These are phyloP conservation scores for Eubasilissa splendida DNA, from an alignment of 2,888 invertebrate genomes.

Conservation along the genomic window DNA sequence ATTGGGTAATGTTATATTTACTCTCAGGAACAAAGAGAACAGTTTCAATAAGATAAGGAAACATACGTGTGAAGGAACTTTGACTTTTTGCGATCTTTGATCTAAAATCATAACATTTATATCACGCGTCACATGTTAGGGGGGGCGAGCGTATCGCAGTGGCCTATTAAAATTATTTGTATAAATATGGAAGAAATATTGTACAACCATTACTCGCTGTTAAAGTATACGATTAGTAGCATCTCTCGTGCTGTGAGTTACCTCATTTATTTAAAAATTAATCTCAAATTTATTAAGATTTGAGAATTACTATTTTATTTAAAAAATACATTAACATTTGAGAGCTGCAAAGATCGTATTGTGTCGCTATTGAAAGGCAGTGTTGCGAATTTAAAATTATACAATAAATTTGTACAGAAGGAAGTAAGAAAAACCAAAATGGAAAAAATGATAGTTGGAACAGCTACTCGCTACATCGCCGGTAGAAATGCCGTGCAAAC, in stretches of 20 bases:
- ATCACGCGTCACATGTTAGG: constrained; percentile 11
- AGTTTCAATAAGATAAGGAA: too few species aligned
- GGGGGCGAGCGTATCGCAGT: background rate
- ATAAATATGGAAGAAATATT: constrained; percentile 11
- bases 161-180: background rate
- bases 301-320: background rate
- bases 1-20: too few species aligned
- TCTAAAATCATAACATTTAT: background rate
- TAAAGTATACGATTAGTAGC: background rate
- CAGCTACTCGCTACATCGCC: constrained; percentile 81
- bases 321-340: background rate
- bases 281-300: background rate
- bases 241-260: background rate
- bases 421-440: constrained; percentile 60
- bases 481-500: constrained; percentile 84
- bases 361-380: background rate
- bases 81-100: constrained; percentile 10
- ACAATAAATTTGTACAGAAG: background rate
- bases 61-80: background rate
- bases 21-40: too few species aligned
- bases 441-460: constrained; percentile 77
- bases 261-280: background rate
- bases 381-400: background rate
- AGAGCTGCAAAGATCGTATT: background rate
- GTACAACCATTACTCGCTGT: background rate